Evolutionary conservation across 2,113 vertebrate genomes (phyloP).

Genomic region (Monarcha castaneiventris): DNA sequence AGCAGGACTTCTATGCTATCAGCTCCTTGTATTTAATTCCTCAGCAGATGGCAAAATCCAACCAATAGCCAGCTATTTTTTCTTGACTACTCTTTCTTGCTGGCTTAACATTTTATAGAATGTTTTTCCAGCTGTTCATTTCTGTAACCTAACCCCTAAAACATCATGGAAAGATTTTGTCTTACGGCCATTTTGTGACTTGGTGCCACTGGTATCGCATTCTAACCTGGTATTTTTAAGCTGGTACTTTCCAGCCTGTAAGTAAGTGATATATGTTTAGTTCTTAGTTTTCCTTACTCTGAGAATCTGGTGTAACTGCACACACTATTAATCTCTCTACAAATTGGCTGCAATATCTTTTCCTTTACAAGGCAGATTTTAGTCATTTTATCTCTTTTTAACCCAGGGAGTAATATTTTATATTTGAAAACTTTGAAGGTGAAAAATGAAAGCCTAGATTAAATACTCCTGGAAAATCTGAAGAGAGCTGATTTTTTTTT

Average conservation of each 20-base stretch:
- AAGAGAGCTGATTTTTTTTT: not conserved
- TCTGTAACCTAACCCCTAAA: not conserved
- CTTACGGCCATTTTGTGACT: not conserved
- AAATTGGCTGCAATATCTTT: not conserved
- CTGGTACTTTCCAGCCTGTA: not conserved
- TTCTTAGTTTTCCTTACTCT: not conserved
- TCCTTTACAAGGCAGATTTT: constrained; percentile 1
- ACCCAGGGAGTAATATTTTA: not conserved
- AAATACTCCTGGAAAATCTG: not conserved
- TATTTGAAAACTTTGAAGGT: not conserved
- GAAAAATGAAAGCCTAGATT: not conserved
- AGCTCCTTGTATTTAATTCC: not conserved
- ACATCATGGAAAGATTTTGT: not conserved
- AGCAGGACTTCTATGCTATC: not conserved
- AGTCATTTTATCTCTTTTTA: not conserved
- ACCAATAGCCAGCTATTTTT: not conserved
- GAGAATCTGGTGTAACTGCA: not conserved
- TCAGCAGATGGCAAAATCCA: not conserved
- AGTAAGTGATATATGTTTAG: not conserved
- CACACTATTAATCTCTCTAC: not conserved
- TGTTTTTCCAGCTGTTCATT: not conserved
- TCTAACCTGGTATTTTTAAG: not conserved
- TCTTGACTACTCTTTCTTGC: not conserved
- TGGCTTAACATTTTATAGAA: not conserved
- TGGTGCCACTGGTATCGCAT: not conserved